Percentiles rank a stretch among this genome's conserved stretches.
These are phyloP conservation scores for Sciurus vulgaris DNA, from an alignment of 2,797 vertebrate species.

Conservation along the genomic window DNA sequence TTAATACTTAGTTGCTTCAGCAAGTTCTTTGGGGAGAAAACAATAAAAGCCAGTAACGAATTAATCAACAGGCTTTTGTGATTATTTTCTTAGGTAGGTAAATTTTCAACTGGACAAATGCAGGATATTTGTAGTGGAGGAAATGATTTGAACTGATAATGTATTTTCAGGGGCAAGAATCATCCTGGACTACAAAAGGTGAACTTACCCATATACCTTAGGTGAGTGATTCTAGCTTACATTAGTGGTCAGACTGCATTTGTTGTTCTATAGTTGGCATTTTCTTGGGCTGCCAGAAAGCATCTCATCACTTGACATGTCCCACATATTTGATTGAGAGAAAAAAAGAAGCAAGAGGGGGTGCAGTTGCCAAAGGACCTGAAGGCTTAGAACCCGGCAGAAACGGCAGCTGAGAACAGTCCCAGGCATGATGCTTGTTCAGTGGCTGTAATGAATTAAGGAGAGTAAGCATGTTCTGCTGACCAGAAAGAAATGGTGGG, in stretches of 20 bases:
- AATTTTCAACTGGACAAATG: not conserved
- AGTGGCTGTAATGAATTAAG: slow-evolving; percentile 84
- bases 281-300: slow-evolving; percentile 89
- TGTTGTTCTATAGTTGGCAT: slow-evolving; percentile 88
- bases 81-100: slow-evolving; percentile 17
- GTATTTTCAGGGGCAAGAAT: slow-evolving; percentile 64
- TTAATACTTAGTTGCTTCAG: slow-evolving; percentile 1
- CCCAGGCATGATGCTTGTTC: slow-evolving; percentile 75
- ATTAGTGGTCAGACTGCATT: slow-evolving; percentile 87
- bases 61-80: not conserved
- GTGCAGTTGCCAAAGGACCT: slow-evolving; percentile 88
- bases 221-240: slow-evolving; percentile 87
- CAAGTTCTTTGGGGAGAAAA: not conserved
- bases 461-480: slow-evolving; percentile 70
- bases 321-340: slow-evolving; percentile 75
- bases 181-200: slow-evolving; percentile 75
- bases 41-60: not conserved
- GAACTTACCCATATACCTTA: slow-evolving; percentile 81
- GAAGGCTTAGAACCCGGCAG: slow-evolving; percentile 21
- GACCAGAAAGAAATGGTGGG: not conserved
- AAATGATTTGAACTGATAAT: slow-evolving; percentile 59
- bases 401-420: slow-evolving; percentile 84
- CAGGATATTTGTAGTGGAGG: not conserved
- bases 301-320: slow-evolving; percentile 87
- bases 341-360: slow-evolving; percentile 52